Conservation (phyloP, 2,888 invertebrate species). For the Rotaria magnacalcarata region DNA sequence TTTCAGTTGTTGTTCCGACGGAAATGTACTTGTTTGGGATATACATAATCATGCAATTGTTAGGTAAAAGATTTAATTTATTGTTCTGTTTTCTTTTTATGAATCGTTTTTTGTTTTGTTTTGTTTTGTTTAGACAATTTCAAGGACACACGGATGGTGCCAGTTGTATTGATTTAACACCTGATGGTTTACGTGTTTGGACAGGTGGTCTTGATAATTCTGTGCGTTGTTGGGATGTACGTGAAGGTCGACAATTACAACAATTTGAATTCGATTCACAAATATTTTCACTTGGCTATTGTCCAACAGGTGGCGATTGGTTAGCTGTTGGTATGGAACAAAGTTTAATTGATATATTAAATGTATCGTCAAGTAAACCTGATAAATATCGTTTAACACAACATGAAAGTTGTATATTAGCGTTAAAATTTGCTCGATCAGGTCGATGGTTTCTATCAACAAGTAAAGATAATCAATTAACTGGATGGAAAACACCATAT, state of each 20-base stretch:
- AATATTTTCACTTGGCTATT: slow-evolving; percentile 89
- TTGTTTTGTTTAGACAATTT: slow-evolving; percentile 56
- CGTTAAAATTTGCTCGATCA: slow-evolving; percentile 83
- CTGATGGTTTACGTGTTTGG: slow-evolving; percentile 83
- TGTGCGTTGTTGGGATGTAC: slow-evolving; percentile 80
- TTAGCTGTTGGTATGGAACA: slow-evolving; percentile 94
- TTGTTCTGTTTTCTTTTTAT: background rate
- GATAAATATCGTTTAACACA: slow-evolving; percentile 91
- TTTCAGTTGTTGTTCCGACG: slow-evolving; percentile 94
- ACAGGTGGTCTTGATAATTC: slow-evolving; percentile 91
- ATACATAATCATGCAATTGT: slow-evolving; percentile 84
- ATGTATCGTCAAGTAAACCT: slow-evolving; percentile 67
- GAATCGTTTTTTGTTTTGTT: too few relatives aligned
- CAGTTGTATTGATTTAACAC: slow-evolving; percentile 85
- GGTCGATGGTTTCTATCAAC: slow-evolving; percentile 94
- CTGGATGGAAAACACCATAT: slow-evolving; percentile 90
- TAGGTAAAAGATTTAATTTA: slow-evolving; percentile 3
- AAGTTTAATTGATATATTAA: slow-evolving; percentile 82
- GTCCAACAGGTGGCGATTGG: slow-evolving; percentile 90
- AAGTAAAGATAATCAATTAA: slow-evolving; percentile 85
- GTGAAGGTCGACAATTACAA: slow-evolving; percentile 74
- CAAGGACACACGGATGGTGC: slow-evolving; percentile 88
- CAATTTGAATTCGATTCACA: slow-evolving; percentile 84
- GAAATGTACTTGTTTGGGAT: slow-evolving; percentile 93
- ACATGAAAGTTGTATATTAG: slow-evolving; percentile 89